Percentiles rank a stretch among this genome's conserved stretches.
phyloP scores from a whole-genome alignment of 2,113 vertebrate species.

The Rhinoderma darwinii region DNA sequence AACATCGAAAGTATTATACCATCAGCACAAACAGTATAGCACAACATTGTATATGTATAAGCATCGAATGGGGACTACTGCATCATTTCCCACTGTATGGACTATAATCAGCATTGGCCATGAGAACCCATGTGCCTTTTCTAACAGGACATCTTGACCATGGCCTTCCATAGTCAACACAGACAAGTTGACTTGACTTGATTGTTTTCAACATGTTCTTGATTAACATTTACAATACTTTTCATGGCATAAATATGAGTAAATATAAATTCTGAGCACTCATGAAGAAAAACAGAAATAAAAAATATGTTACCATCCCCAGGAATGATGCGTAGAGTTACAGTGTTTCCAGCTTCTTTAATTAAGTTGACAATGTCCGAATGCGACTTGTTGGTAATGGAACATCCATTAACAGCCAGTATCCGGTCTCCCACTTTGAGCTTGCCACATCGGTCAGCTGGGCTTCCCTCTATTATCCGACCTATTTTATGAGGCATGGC shows the following conservation, averaged over 20 bases:
- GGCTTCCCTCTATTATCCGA: conserved; percentile 98
- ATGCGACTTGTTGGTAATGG: conserved; percentile 99
- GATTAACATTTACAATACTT: neutral
- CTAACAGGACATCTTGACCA: no score
- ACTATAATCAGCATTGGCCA: neutral
- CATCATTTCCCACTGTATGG: neutral
- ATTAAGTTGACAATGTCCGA: conserved; percentile 99
- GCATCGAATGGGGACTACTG: neutral
- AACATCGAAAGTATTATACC: no score
- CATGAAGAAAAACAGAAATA: conserved; percentile 66
- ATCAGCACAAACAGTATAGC: neutral
- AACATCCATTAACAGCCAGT: conserved; percentile 95
- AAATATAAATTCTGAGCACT: neutral
- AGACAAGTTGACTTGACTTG: neutral
- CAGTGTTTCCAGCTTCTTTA: conserved; percentile 98
- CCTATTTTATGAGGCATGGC: conserved; percentile 99
- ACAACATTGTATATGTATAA: neutral
- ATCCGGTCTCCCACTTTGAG: conserved; percentile 99
- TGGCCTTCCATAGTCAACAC: neutral
- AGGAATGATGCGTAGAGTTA: conserved; percentile 97
- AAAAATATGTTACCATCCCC: conserved; percentile 86
- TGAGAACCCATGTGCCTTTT: neutral
- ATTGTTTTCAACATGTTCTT: neutral
- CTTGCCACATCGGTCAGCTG: conserved; percentile 97
- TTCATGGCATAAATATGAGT: neutral